phyloP scores from a whole-genome alignment of 2,797 vertebrate genomes.

The Phataginus tricuspis region DNA sequence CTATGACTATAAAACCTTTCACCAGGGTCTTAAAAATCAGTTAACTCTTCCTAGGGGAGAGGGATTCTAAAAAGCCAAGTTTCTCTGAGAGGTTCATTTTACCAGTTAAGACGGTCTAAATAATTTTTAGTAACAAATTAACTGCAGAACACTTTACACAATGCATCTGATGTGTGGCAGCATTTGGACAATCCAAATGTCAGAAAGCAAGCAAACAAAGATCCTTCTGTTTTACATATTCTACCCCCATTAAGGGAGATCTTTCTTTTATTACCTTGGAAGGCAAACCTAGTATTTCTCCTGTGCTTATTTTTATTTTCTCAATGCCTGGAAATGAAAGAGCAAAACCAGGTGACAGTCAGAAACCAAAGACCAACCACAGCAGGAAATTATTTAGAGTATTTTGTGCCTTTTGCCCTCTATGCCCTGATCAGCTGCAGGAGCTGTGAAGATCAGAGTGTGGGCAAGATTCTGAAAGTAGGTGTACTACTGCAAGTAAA shows the following conservation, averaged over 20 bases:
- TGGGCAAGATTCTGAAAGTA: not conserved
- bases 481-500: not conserved
- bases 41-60: not conserved
- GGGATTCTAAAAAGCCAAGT: not conserved
- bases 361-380: slow-evolving; percentile 72
- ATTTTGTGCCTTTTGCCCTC: slow-evolving; percentile 42
- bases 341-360: slow-evolving; percentile 73
- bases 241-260: slow-evolving; percentile 37
- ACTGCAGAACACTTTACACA: slow-evolving; percentile 34
- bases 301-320: slow-evolving; percentile 38
- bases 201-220: slow-evolving; percentile 51
- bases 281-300: slow-evolving; percentile 57
- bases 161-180: slow-evolving; percentile 26
- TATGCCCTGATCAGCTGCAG: not conserved
- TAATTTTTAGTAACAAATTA: slow-evolving; percentile 38
- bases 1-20: slow-evolving; percentile 17
- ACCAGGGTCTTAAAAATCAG: not conserved
- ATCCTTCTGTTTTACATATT: slow-evolving; percentile 58
- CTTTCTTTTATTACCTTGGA: slow-evolving; percentile 48
- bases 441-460: not conserved
- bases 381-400: slow-evolving; percentile 76
- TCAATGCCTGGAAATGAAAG: slow-evolving; percentile 49
- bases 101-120: not conserved
- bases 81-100: slow-evolving; percentile 6
- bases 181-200: slow-evolving; percentile 26